phyloP scores from a whole-genome alignment of 2,888 invertebrate species.

The Lobophora halterata region DNA sequence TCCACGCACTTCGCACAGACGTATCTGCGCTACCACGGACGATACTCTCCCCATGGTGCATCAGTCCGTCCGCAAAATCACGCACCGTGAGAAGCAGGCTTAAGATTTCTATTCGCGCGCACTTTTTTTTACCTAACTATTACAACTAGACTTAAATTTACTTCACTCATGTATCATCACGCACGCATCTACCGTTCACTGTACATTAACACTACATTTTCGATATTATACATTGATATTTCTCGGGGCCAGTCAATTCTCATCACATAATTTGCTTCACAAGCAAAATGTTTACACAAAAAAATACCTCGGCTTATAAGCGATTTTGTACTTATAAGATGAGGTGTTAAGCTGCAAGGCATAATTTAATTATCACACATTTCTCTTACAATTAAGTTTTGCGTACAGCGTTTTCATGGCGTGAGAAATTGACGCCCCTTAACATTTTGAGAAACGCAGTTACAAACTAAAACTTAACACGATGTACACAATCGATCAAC shows the following conservation, averaged over 20 bases:
- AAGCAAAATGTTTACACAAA: conserved; percentile 46
- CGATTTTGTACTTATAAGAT: conserved; percentile 32
- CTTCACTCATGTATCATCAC: conserved; percentile 50
- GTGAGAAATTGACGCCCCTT: conserved; percentile 73
- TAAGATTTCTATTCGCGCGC: conserved; percentile 41
- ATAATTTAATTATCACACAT: conserved; percentile 34
- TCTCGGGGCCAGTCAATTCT: conserved; percentile 72
- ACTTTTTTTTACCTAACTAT: conserved; percentile 66
- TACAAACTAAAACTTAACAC: conserved; percentile 66
- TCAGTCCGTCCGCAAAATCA: no score
- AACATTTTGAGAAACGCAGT: conserved; percentile 40
- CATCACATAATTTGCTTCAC: conserved; percentile 52
- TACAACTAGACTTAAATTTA: conserved; percentile 69
- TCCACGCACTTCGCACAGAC: no score
- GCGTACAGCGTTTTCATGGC: conserved; percentile 42
- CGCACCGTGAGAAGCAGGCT: no score
- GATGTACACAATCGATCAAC: conserved; percentile 66
- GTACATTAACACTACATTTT: conserved; percentile 62
- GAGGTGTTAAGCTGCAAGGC: conserved; percentile 35
- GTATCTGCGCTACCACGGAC: no score
- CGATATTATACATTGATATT: conserved; percentile 71
- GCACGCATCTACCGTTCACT: conserved; percentile 48
- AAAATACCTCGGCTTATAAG: conserved; percentile 30
- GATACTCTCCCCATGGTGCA: no score
- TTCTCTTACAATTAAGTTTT: conserved; percentile 46